Conservation (phyloP, 2,113 vertebrate genomes). For the Archocentrus centrarchus region DNA sequence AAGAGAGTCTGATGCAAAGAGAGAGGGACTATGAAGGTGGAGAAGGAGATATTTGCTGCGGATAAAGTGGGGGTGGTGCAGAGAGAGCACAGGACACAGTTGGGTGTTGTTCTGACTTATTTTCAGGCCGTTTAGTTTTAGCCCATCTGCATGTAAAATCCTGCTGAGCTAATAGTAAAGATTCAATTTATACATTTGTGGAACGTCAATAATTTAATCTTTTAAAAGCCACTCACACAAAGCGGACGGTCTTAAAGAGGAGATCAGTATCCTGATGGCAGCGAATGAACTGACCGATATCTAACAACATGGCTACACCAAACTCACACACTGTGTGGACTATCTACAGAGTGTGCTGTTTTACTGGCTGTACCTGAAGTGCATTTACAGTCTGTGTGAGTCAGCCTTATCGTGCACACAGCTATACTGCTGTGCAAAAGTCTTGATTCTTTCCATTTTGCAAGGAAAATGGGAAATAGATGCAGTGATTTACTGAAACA, state of each 20-base stretch:
- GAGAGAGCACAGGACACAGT: not conserved
- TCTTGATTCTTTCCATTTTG: too few species aligned
- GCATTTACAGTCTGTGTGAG: not conserved
- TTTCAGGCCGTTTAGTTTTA: slow-evolving; percentile 23
- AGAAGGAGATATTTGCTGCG: not conserved
- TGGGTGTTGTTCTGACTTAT: slow-evolving; percentile 16
- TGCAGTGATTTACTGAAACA: not conserved
- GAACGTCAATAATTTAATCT: not conserved
- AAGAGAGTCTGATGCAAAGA: slow-evolving; percentile 41
- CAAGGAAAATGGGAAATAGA: not conserved
- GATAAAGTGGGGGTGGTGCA: not conserved
- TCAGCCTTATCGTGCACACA: not conserved
- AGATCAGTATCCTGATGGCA: not conserved
- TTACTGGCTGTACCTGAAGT: not conserved
- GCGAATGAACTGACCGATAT: not conserved
- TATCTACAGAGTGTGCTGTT: not conserved
- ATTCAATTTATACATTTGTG: not conserved
- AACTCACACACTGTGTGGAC: not conserved
- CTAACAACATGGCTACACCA: not conserved
- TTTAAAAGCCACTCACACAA: not conserved
- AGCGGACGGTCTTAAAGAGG: not conserved
- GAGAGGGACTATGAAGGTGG: not conserved
- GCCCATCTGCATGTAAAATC: not conserved
- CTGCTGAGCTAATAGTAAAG: not conserved
- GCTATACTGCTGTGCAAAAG: not conserved